Conservation (phyloP, 2,888 invertebrate genomes). For the Allolobophora icterica region DNA sequence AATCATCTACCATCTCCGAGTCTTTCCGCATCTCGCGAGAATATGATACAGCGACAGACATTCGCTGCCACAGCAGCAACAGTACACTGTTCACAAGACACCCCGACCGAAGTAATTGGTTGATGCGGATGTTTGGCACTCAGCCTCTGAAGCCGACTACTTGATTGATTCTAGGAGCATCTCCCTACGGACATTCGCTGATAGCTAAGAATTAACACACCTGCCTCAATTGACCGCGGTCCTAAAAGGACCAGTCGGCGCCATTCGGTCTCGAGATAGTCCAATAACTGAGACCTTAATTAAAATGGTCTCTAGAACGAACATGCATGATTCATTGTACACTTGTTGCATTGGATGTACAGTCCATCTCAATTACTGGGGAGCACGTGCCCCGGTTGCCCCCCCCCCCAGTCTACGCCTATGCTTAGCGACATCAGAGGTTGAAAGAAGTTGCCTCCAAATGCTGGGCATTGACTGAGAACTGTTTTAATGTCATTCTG, state of each 20-base stretch:
- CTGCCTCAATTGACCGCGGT: neutral
- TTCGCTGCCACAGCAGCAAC: no score
- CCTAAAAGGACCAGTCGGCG: neutral
- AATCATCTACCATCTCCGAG: neutral
- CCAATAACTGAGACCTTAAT: neutral
- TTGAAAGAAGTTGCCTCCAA: no score
- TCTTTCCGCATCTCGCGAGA: neutral
- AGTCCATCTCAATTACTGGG: no score
- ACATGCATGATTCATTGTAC: no score
- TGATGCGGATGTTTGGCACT: neutral
- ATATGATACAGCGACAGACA: no score
- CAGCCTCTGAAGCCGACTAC: neutral
- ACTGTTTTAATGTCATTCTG: no score
- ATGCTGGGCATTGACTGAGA: no score
- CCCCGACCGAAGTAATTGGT: neutral
- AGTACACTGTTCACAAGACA: neutral
- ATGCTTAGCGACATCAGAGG: no score
- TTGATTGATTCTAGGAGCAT: neutral
- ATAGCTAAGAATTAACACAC: neutral
- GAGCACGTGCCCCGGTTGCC: no score
- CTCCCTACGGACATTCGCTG: neutral
- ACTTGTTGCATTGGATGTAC: no score
- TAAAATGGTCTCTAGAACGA: neutral
- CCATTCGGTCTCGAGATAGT: neutral
- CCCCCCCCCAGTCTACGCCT: no score